These are phyloP conservation scores for Periophthalmodon schlosseri DNA, from an alignment of 2,113 vertebrate genomes.

Conservation along the genomic window DNA sequence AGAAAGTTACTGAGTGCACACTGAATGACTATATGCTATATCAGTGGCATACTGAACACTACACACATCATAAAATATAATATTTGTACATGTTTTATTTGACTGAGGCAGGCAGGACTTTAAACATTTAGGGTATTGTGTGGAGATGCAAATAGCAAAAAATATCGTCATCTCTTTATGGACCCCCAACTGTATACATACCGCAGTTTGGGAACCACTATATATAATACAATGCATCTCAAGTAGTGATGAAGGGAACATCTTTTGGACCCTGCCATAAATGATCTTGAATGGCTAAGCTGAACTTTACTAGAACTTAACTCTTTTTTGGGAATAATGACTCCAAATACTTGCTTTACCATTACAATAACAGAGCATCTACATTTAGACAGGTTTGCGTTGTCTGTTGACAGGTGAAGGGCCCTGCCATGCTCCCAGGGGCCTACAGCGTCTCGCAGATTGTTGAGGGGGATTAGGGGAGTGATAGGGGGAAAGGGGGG, in stretches of 20 bases:
- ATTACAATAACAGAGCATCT: conserved; percentile 15
- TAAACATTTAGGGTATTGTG: too few relatives aligned
- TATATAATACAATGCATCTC: background rate
- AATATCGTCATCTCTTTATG: background rate
- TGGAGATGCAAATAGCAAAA: background rate
- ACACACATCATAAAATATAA: too few relatives aligned
- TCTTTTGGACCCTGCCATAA: background rate
- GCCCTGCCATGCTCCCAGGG: conserved; percentile 51
- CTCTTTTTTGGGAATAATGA: too few relatives aligned
- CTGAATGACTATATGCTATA: too few relatives aligned
- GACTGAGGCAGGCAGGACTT: too few relatives aligned
- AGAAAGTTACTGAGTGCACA: too few relatives aligned
- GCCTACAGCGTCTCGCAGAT: conserved; percentile 48
- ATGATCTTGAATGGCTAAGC: background rate
- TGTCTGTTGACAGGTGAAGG: conserved; percentile 67
- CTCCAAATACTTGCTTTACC: background rate
- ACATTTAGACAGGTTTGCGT: conserved; percentile 18
- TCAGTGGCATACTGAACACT: too few relatives aligned
- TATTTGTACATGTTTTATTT: too few relatives aligned
- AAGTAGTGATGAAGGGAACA: background rate
- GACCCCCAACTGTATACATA: too few relatives aligned
- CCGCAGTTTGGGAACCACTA: too few relatives aligned
- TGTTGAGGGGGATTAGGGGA: conserved; percentile 64
- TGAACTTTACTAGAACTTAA: too few relatives aligned
- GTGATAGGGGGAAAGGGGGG: conserved; percentile 34